Percentiles rank a stretch among this genome's conserved stretches.
Conservation (phyloP, 2,797 vertebrate species). For the Avahi laniger region DNA sequence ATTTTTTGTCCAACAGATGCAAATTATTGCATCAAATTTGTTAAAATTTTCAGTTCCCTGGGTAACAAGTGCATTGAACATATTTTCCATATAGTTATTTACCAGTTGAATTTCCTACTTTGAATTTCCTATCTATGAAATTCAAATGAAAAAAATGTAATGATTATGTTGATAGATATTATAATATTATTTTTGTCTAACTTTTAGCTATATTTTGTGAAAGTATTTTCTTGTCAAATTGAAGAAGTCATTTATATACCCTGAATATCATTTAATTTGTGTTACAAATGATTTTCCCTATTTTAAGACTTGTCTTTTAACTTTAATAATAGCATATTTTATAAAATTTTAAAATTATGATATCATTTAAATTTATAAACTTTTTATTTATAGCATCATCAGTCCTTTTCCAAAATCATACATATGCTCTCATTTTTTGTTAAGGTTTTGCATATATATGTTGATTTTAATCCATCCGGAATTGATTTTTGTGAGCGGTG, state of each 20-base stretch:
- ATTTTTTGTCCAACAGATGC: not conserved
- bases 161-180: not conserved
- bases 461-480: constrained; percentile 12
- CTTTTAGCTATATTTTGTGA: not conserved
- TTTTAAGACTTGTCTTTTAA: constrained; percentile 6
- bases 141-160: constrained; percentile 13
- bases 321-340: not conserved
- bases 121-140: constrained; percentile 25
- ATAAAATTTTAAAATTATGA: constrained; percentile 20
- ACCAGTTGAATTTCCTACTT: not conserved
- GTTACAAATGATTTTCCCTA: not conserved
- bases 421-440: not conserved
- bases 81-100: not conserved
- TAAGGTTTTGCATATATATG: not conserved
- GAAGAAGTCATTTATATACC: not conserved
- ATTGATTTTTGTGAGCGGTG: not conserved
- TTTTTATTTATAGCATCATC: not conserved
- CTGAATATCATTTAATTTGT: not conserved
- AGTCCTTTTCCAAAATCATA: not conserved
- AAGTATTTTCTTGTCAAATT: constrained; percentile 40
- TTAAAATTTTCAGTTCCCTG: constrained; percentile 10
- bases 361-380: not conserved
- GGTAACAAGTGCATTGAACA: not conserved
- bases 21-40: constrained; percentile 32
- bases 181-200: not conserved